Evolutionary conservation across 2,888 invertebrate genomes (phyloP).

Genomic region (Leucophenga montana): DNA sequence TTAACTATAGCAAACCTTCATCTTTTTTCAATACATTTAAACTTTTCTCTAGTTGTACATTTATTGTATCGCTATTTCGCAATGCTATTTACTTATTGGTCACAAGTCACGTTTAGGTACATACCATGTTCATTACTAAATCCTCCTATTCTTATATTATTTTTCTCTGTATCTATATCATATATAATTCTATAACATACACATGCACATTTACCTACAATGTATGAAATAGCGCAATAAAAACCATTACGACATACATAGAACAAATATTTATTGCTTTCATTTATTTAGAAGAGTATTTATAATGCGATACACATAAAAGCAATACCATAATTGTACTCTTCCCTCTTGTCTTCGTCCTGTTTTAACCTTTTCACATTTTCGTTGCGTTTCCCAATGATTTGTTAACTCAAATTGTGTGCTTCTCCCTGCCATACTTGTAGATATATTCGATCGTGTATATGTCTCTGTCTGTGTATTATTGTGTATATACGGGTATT

Average conservation of each 20-base stretch:
- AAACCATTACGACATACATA: background rate
- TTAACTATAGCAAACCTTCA: too few species aligned
- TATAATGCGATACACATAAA: conserved; percentile 39
- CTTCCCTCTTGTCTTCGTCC: conserved; percentile 33
- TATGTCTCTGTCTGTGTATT: too few species aligned
- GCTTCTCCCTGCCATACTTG: conserved; percentile 22
- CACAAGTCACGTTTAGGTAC: conserved; percentile 20
- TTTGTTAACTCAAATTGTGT: conserved; percentile 57
- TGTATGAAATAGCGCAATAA: conserved; percentile 23
- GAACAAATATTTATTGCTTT: too few species aligned
- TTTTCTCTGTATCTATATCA: background rate
- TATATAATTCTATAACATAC: conserved; percentile 48
- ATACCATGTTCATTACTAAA: background rate
- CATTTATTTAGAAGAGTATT: background rate
- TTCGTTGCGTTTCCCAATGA: conserved; percentile 34
- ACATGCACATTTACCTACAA: conserved; percentile 35
- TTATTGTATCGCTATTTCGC: background rate
- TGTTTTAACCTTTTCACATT: background rate
- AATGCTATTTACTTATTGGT: conserved; percentile 11
- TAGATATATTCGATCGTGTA: too few species aligned
- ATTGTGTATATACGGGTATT: too few species aligned
- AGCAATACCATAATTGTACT: conserved; percentile 50
- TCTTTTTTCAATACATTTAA: background rate
- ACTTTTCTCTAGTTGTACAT: conserved; percentile 13
- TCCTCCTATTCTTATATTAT: background rate